Conservation (phyloP, 2,113 vertebrate genomes). For the Hypanus sabinus region DNA sequence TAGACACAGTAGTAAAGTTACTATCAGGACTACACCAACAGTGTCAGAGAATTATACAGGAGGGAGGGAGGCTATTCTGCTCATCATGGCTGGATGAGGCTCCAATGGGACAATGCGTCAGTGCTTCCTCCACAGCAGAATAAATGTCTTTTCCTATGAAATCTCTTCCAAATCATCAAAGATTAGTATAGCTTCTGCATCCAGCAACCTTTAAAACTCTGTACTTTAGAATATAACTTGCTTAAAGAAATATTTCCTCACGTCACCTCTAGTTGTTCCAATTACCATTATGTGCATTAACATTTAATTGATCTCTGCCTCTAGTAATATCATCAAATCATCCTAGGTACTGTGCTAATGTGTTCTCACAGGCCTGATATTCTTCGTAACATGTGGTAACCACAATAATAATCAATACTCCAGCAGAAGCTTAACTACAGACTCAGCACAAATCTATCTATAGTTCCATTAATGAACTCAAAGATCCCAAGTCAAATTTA, state of each 20-base stretch:
- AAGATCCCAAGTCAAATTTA: not conserved
- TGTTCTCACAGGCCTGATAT: not conserved
- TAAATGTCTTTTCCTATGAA: too few relatives aligned
- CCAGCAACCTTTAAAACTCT: not conserved
- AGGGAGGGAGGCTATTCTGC: too few relatives aligned
- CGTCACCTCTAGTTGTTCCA: too few relatives aligned
- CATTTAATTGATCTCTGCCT: too few relatives aligned
- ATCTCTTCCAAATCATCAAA: not conserved
- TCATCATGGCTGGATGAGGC: too few relatives aligned
- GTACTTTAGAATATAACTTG: not conserved
- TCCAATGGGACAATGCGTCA: too few relatives aligned
- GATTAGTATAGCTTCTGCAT: not conserved
- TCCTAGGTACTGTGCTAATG: not conserved
- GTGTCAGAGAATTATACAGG: too few relatives aligned
- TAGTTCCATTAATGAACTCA: not conserved
- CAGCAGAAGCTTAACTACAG: not conserved
- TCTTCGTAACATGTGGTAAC: not conserved
- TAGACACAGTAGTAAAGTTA: not conserved
- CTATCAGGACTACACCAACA: not conserved
- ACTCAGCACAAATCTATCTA: not conserved
- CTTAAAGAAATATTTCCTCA: too few relatives aligned
- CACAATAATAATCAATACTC: not conserved
- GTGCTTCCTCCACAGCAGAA: too few relatives aligned
- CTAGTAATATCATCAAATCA: too few relatives aligned
- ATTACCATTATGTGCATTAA: too few relatives aligned